A percentile compares a stretch with the other conserved stretches of the same genome.
Evolutionary conservation across 1,140 invertebrate genomes (phyloP).

Genomic region (Penaeus japonicus): DNA sequence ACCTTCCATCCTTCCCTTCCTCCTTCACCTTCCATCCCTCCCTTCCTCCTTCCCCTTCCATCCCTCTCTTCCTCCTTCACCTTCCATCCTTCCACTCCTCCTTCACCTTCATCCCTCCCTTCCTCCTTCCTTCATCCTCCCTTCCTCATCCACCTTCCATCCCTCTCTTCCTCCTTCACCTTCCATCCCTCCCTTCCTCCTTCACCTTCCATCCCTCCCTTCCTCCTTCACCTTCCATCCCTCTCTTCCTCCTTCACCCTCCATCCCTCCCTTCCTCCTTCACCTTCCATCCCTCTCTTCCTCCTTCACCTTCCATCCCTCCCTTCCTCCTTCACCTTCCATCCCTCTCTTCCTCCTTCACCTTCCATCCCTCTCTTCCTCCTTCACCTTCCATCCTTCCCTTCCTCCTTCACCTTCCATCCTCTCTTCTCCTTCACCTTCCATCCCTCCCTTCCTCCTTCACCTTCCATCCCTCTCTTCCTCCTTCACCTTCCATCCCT

Average conservation of each 20-base stretch:
- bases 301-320: background rate
- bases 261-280: too few species aligned
- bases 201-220: background rate
- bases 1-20: background rate
- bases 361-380: background rate
- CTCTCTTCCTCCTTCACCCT: background rate
- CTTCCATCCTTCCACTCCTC: background rate
- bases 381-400: background rate
- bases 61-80: background rate
- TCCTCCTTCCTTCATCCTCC: background rate
- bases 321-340: background rate
- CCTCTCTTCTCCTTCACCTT: background rate
- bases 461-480: background rate
- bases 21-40: background rate
- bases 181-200: background rate
- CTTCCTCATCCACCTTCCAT: background rate
- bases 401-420: too few species aligned
- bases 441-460: background rate
- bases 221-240: background rate
- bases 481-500: background rate
- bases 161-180: background rate
- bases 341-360: background rate
- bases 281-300: background rate
- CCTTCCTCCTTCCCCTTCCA: background rate
- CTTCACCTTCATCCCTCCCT: background rate